These are phyloP conservation scores for Phasianus colchicus DNA, from an alignment of 2,113 vertebrate species.

Conservation along the genomic window DNA sequence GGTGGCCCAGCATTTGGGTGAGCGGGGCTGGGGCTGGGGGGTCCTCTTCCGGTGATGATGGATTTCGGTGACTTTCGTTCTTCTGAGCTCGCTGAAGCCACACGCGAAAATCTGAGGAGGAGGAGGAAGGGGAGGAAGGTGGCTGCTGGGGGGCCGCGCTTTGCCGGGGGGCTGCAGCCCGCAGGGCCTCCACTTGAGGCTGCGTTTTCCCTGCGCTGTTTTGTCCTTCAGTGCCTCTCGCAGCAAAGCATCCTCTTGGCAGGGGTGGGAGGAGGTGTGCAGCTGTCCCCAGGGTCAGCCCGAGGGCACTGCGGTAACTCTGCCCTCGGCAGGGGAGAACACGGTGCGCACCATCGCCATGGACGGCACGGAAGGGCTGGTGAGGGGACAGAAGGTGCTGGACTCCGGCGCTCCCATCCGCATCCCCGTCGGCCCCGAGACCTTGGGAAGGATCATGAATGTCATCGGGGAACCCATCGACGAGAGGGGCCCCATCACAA, in stretches of 20 bases:
- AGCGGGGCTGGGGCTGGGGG: slow-evolving; percentile 1
- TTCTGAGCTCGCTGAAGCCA: slow-evolving; percentile 87
- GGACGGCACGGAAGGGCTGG: slow-evolving; percentile 97
- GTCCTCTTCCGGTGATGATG: slow-evolving; percentile 78
- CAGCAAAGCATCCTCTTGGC: background rate
- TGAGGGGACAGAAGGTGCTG: slow-evolving; percentile 94
- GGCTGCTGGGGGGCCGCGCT: background rate
- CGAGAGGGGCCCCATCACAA: slow-evolving; percentile 94
- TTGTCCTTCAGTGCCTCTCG: background rate
- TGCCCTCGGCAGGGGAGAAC: slow-evolving; percentile 86
- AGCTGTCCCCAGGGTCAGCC: background rate
- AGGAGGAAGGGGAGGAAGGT: slow-evolving; percentile 46
- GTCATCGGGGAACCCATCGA: slow-evolving; percentile 98
- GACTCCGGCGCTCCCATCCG: slow-evolving; percentile 95
- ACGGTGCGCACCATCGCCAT: slow-evolving; percentile 98
- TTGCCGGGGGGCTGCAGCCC: background rate
- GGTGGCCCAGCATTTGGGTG: slow-evolving; percentile 97
- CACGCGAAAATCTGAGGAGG: slow-evolving; percentile 71
- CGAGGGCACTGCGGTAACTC: background rate
- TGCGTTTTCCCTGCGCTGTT: background rate
- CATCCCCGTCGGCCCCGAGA: slow-evolving; percentile 97
- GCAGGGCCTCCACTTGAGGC: too few relatives aligned
- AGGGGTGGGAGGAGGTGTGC: background rate
- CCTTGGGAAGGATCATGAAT: slow-evolving; percentile 98
- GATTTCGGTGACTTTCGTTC: slow-evolving; percentile 86